A percentile compares a stretch with the other conserved stretches of the same genome.
phyloP scores from a whole-genome alignment of 2,888 invertebrate genomes.

The Hybos culiciformis region DNA sequence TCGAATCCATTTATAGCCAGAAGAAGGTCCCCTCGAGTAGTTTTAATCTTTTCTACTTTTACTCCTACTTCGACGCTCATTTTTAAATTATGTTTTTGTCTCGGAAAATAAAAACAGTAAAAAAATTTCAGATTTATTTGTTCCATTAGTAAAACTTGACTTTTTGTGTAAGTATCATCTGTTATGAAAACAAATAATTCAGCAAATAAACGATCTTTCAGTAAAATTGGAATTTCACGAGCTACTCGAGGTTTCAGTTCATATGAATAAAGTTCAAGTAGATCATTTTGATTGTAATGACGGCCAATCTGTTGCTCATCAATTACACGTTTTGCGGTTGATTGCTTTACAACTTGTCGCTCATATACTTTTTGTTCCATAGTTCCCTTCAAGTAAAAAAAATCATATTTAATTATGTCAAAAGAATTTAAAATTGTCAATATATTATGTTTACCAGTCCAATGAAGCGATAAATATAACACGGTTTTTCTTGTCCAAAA shows the following conservation, averaged over 20 bases:
- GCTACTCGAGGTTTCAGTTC: conserved; percentile 49
- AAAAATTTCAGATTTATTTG: too few species aligned
- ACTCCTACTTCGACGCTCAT: too few species aligned
- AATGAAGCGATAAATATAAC: conserved; percentile 90
- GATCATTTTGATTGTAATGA: conserved; percentile 90
- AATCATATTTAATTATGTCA: neutral
- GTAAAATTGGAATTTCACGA: conserved; percentile 57
- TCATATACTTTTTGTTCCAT: conserved; percentile 99
- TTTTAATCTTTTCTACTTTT: too few species aligned
- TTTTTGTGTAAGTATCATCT: too few species aligned
- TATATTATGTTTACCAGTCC: conserved; percentile 46
- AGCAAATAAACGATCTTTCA: conserved; percentile 77
- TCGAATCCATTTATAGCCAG: too few species aligned
- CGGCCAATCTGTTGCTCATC: conserved; percentile 97
- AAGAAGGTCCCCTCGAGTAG: too few species aligned
- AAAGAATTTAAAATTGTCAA: conserved; percentile 1
- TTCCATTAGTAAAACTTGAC: too few species aligned
- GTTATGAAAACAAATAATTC: conserved; percentile 74
- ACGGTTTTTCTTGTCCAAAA: conserved; percentile 95
- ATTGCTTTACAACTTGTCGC: conserved; percentile 90
- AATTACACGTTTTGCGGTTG: conserved; percentile 87
- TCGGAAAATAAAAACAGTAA: too few species aligned
- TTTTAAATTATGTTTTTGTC: too few species aligned
- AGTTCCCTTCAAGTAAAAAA: conserved; percentile 50
- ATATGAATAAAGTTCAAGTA: conserved; percentile 83